Percentiles rank a stretch among this genome's conserved stretches.
phyloP scores from a whole-genome alignment of 1,140 invertebrate species.

The Protaetia brevitarsis region DNA sequence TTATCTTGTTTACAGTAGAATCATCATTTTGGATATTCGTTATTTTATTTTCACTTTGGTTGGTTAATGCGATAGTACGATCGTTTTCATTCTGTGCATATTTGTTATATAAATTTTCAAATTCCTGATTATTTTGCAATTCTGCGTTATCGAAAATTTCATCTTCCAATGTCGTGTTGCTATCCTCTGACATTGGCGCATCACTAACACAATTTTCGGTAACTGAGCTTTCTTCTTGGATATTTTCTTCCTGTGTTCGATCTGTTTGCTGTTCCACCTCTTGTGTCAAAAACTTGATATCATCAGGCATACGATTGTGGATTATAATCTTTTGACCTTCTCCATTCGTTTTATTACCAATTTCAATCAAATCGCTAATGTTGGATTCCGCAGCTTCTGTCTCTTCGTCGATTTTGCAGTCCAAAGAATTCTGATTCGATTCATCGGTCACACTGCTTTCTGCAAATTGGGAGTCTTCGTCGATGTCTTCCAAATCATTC shows the following conservation, averaged over 20 bases:
- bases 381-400: neutral
- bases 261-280: neutral
- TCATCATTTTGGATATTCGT: neutral
- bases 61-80: neutral
- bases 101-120: conserved; percentile 9
- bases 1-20: neutral
- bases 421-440: conserved; percentile 4
- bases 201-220: neutral
- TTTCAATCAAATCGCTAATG: neutral
- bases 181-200: too few species aligned
- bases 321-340: neutral
- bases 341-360: neutral
- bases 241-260: neutral
- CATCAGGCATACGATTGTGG: neutral
- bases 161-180: neutral
- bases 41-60: neutral
- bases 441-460: neutral
- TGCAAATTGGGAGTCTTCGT: neutral
- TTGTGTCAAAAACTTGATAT: neutral
- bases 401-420: neutral
- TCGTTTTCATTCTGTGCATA: neutral
- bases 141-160: neutral
- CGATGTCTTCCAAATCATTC: neutral
- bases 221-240: neutral
- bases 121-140: neutral